phyloP scores from a whole-genome alignment of 2,113 vertebrate genomes.

The Oncorhynchus clarkii region DNA sequence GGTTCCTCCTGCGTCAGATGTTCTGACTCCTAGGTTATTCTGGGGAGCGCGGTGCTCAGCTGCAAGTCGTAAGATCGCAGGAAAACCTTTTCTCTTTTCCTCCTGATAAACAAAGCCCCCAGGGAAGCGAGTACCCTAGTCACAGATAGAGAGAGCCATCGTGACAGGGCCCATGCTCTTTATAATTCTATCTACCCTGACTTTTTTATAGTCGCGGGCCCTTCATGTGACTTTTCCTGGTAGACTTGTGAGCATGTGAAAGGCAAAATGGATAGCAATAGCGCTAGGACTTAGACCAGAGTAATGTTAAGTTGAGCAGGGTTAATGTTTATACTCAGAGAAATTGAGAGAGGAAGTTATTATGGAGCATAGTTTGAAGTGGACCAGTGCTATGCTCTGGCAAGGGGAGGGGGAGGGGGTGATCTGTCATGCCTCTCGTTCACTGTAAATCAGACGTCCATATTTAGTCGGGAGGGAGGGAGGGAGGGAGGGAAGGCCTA shows the following conservation, averaged over 20 bases:
- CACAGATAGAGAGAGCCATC: slow-evolving; percentile 71
- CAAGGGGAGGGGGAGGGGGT: slow-evolving; percentile 43
- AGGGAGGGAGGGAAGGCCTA: slow-evolving; percentile 65
- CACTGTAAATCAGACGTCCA: slow-evolving; percentile 72
- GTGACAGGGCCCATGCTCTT: slow-evolving; percentile 66
- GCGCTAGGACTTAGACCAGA: slow-evolving; percentile 33
- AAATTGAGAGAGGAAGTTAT: slow-evolving; percentile 57
- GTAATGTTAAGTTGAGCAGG: slow-evolving; percentile 31
- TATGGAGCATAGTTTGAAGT: slow-evolving; percentile 47
- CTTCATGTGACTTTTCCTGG: slow-evolving; percentile 69
- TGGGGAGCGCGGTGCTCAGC: slow-evolving; percentile 23
- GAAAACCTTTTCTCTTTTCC: slow-evolving; percentile 39
- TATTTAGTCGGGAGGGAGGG: slow-evolving; percentile 69
- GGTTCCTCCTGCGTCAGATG: slow-evolving; percentile 63
- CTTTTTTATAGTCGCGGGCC: slow-evolving; percentile 53
- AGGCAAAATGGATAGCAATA: slow-evolving; percentile 44
- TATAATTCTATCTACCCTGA: slow-evolving; percentile 65
- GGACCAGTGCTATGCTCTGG: slow-evolving; percentile 41
- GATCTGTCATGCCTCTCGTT: slow-evolving; percentile 54
- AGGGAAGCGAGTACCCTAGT: slow-evolving; percentile 48
- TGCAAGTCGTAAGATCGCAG: slow-evolving; percentile 41
- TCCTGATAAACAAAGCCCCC: slow-evolving; percentile 49
- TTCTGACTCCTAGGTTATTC: slow-evolving; percentile 56
- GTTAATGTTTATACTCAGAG: slow-evolving; percentile 47
- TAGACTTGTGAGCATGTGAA: slow-evolving; percentile 67